Evolutionary conservation across 2,113 vertebrate genomes (phyloP).

Genomic region (Gobiocypris rarus): DNA sequence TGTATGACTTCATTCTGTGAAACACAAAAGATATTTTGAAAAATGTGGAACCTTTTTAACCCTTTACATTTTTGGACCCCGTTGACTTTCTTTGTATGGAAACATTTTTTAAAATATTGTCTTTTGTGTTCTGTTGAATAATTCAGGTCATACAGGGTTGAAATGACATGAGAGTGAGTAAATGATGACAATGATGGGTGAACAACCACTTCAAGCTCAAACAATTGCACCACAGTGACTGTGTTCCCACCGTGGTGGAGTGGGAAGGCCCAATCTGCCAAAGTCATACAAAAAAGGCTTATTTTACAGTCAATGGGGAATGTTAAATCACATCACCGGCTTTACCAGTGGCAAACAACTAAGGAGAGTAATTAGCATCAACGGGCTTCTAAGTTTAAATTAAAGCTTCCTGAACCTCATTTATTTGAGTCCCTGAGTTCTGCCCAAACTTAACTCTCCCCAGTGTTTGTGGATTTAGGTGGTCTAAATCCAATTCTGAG

Average conservation of each 20-base stretch:
- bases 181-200: not conserved
- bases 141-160: not conserved
- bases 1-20: not conserved
- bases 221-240: constrained; percentile 58
- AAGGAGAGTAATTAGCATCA: constrained; percentile 63
- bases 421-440: not conserved
- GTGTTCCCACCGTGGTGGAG: constrained; percentile 2
- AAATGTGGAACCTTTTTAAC: not conserved
- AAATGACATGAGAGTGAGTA: not conserved
- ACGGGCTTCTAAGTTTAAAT: constrained; percentile 61
- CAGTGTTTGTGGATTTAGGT: constrained; percentile 36
- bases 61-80: not conserved
- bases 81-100: not conserved
- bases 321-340: constrained; percentile 60
- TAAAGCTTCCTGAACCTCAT: constrained; percentile 17
- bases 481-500: constrained; percentile 46
- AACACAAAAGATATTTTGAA: not conserved
- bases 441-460: constrained; percentile 10
- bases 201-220: constrained; percentile 57
- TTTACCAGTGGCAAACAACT: constrained; percentile 57
- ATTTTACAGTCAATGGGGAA: constrained; percentile 38
- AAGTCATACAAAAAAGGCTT: not conserved
- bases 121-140: not conserved
- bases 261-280: constrained; percentile 9
- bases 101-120: not conserved